These are phyloP conservation scores for Melolontha melolontha DNA, from an alignment of 2,888 invertebrate genomes.

Conservation along the genomic window DNA sequence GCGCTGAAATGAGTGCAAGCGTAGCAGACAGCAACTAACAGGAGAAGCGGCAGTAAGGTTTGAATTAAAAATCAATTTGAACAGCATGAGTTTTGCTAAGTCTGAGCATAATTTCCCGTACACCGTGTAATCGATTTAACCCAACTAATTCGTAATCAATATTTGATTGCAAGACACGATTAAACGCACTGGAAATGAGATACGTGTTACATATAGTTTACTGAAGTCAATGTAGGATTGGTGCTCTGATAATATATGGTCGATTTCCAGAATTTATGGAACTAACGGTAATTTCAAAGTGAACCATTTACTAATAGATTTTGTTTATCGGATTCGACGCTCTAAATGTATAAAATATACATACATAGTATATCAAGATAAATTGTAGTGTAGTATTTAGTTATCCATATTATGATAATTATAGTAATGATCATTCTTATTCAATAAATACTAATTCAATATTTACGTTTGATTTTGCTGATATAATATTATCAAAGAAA, in stretches of 20 bases:
- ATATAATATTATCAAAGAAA: too few species aligned
- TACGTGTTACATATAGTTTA: constrained; percentile 1
- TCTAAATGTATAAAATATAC: too few species aligned
- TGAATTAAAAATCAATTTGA: constrained; percentile 62
- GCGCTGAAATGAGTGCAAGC: constrained; percentile 28
- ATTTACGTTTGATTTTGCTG: too few species aligned
- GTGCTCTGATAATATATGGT: constrained; percentile 4
- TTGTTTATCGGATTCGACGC: too few species aligned
- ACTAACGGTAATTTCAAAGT: background rate
- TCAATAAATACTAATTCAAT: too few species aligned
- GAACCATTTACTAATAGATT: too few species aligned
- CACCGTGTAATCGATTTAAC: constrained; percentile 53
- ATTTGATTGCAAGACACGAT: constrained; percentile 48
- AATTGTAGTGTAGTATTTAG: too few species aligned
- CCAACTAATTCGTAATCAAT: constrained; percentile 52
- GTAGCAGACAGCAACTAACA: constrained; percentile 1
- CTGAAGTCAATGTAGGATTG: constrained; percentile 15
- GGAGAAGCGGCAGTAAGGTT: constrained; percentile 45
- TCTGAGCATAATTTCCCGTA: constrained; percentile 58
- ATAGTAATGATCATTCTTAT: too few species aligned
- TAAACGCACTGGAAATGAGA: constrained; percentile 30
- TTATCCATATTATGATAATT: too few species aligned
- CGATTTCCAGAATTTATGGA: constrained; percentile 12
- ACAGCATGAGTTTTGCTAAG: constrained; percentile 57
- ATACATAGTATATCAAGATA: too few species aligned